Percentiles rank a stretch among this genome's conserved stretches.
phyloP scores from a whole-genome alignment of 2,797 vertebrate species.

The Novumbra hubbsi region DNA sequence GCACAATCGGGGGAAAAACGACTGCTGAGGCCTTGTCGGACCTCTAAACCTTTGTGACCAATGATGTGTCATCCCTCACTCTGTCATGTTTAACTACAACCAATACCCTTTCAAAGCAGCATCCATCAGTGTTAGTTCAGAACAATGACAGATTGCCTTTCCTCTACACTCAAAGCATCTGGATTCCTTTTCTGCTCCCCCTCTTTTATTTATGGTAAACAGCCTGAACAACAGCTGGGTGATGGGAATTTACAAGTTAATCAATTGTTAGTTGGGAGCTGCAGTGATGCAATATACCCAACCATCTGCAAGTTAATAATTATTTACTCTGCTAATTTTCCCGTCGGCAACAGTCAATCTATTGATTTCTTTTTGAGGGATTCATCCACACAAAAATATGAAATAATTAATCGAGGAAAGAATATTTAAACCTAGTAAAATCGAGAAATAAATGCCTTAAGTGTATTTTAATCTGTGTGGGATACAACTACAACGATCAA shows the following conservation, averaged over 20 bases:
- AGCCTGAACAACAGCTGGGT: slow-evolving; percentile 81
- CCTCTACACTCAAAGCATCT: slow-evolving; percentile 78
- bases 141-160: slow-evolving; percentile 82
- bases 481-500: slow-evolving; percentile 8
- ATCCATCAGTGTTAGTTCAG: slow-evolving; percentile 86
- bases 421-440: slow-evolving; percentile 26
- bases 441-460: slow-evolving; percentile 24
- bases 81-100: slow-evolving; percentile 93
- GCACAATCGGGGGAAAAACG: slow-evolving; percentile 58
- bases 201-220: slow-evolving; percentile 79
- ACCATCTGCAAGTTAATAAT: slow-evolving; percentile 78
- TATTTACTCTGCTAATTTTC: slow-evolving; percentile 75
- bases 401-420: slow-evolving; percentile 42
- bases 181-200: slow-evolving; percentile 73
- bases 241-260: slow-evolving; percentile 81
- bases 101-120: slow-evolving; percentile 82
- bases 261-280: slow-evolving; percentile 80
- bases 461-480: slow-evolving; percentile 21
- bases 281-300: slow-evolving; percentile 64
- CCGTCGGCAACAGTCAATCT: slow-evolving; percentile 59
- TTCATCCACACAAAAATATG: slow-evolving; percentile 44
- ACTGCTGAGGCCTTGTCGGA: slow-evolving; percentile 66
- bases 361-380: slow-evolving; percentile 62
- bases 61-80: slow-evolving; percentile 84
- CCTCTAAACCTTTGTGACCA: slow-evolving; percentile 75